Conservation (phyloP, 37 sponge, comb jelly and placozoan genomes). For the Bolinopsis microptera region DNA sequence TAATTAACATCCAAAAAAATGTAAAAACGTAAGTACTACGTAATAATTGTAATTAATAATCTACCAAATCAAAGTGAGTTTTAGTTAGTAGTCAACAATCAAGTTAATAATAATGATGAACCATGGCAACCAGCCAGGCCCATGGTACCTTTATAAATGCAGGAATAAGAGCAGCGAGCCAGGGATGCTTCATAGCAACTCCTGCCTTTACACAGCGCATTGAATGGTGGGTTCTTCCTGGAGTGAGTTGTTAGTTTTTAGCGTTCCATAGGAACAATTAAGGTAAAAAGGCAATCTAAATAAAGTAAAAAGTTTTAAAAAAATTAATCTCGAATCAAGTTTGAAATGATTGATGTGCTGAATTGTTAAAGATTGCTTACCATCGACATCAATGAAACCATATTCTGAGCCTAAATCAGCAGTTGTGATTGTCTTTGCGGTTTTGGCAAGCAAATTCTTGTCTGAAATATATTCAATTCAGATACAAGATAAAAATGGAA, state of each 20-base stretch:
- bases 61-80: no score
- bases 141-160: constrained; percentile 24
- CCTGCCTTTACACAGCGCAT: neutral
- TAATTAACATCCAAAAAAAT: no score
- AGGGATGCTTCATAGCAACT: neutral
- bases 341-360: no score
- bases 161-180: neutral
- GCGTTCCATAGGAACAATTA: no score
- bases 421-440: constrained; percentile 32
- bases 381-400: constrained; percentile 56
- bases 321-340: no score
- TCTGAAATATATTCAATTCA: constrained; percentile 46
- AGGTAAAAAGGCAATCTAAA: no score
- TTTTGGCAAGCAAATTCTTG: neutral
- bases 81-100: no score
- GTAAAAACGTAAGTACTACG: no score
- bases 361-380: constrained; percentile 54
- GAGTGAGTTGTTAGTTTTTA: no score
- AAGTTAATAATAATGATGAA: constrained; percentile 38
- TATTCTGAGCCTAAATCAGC: constrained; percentile 45
- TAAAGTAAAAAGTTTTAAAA: no score
- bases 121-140: neutral
- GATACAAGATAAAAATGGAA: no score
- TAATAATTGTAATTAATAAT: no score
- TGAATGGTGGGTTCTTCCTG: neutral